Conservation (phyloP, 1,140 invertebrate species). For the Lordiphosa stackelbergi region DNA sequence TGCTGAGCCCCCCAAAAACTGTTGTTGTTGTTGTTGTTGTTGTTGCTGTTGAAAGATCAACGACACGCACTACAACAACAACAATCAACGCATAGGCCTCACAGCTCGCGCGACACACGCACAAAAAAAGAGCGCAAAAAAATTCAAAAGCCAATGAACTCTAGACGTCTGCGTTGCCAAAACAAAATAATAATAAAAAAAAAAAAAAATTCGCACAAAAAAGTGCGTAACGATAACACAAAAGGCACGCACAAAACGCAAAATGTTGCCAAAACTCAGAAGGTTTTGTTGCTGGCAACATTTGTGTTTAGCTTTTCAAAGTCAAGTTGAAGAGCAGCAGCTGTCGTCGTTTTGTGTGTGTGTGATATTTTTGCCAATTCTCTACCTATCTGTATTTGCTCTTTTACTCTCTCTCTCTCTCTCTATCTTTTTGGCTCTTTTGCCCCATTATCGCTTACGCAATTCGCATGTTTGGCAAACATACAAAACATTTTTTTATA, state of each 20-base stretch:
- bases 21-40: slow-evolving; percentile 7
- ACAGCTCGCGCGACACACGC: slow-evolving; percentile 36
- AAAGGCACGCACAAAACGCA: slow-evolving; percentile 32
- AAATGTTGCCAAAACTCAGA: slow-evolving; percentile 59
- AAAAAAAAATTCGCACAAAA: slow-evolving; percentile 21
- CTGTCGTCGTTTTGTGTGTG: slow-evolving; percentile 2
- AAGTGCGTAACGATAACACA: slow-evolving; percentile 31
- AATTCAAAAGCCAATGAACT: slow-evolving; percentile 56
- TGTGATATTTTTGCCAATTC: slow-evolving; percentile 35
- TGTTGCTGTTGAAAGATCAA: slow-evolving; percentile 58
- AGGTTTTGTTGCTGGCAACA: slow-evolving; percentile 7
- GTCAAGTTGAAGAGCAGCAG: slow-evolving; percentile 70
- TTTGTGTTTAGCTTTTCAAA: slow-evolving; percentile 49
- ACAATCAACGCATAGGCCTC: slow-evolving; percentile 42
- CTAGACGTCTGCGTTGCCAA: slow-evolving; percentile 15
- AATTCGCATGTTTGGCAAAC: slow-evolving; percentile 70
- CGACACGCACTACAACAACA: slow-evolving; percentile 61
- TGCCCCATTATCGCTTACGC: slow-evolving; percentile 40
- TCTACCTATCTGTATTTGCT: slow-evolving; percentile 18
- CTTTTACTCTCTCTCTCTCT: slow-evolving; percentile 13
- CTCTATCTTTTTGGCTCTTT: slow-evolving; percentile 1
- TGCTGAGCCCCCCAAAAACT: slow-evolving; percentile 8
- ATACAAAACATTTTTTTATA: slow-evolving; percentile 23
- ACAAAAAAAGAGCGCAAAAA: slow-evolving; percentile 40
- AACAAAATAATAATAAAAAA: slow-evolving; percentile 10